These are phyloP conservation scores for Babylonia areolata DNA, from an alignment of 1,140 invertebrate genomes.

Conservation along the genomic window DNA sequence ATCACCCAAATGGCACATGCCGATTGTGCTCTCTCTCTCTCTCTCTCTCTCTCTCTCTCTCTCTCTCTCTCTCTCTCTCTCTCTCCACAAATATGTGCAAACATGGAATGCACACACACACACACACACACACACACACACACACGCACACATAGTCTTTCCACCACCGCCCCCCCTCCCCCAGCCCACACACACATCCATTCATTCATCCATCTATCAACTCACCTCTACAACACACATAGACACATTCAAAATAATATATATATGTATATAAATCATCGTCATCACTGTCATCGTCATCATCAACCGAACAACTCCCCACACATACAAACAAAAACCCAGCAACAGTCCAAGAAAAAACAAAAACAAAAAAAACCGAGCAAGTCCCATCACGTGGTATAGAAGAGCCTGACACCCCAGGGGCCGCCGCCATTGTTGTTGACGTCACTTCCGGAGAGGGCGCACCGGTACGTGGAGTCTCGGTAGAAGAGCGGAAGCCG, in stretches of 20 bases:
- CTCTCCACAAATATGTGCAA: no score
- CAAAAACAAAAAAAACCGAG: no score
- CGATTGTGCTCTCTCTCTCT: no score
- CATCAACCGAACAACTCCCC: no score
- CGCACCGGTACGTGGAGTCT: constrained; percentile 26
- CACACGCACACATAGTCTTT: no score
- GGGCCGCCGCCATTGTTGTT: background rate
- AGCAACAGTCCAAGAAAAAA: no score
- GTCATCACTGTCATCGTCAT: background rate
- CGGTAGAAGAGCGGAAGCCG: constrained; percentile 29
- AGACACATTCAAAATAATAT: background rate
- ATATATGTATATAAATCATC: background rate
- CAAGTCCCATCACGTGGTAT: constrained; percentile 11
- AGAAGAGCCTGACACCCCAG: constrained; percentile 12
- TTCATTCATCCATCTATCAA: background rate
- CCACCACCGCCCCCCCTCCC: background rate
- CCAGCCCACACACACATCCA: background rate
- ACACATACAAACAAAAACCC: no score
- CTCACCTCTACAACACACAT: background rate
- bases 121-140: no score
- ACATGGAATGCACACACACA: no score
- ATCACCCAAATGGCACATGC: no score
- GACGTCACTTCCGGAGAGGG: constrained; percentile 30
- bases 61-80: no score
- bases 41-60: no score